Evolutionary conservation across 2,888 invertebrate species (phyloP), one percentile per base, ranked within the genome.

Genomic region (Aspidapion aeneum): DNA sequence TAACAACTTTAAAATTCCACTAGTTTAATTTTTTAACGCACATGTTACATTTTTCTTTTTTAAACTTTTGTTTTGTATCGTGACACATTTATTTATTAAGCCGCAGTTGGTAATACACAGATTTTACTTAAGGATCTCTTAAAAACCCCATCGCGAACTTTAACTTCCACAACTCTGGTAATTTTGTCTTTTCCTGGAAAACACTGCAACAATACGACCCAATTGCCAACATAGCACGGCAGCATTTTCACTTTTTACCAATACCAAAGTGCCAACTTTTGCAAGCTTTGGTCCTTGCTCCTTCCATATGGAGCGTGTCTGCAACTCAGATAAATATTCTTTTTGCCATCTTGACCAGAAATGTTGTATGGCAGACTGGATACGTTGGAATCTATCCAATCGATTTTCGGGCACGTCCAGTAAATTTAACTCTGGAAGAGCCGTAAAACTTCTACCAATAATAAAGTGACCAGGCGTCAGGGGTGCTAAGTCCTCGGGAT

Each of bases 381-480:
- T 18, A 17, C 52, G 21, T 19, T 68, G 62, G 18, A 56, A 68
- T 12, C 48, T 9, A n/a, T 56, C 60, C 12, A 66, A 48, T 21
- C 63, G 57, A 54, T 61, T 61, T 20, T 48, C 56, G 5, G 55
- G n/a, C 49, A 63, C 57, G 20, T 57, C 22, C 51, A 54, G 55
- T 12, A 64, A 17, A 5, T 59, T 57, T 1, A 19, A 22, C 35
- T 70, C 68, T n/a, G 70, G 68, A 1, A 68, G 16, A n/a, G 58
- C 59, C 18, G 61, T 57, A n/a, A 67, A 19, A 18, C 60, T 48
- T 48, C 59, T 50, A 18, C 69, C 66, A 51, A 67, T 60, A 5
- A 68, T 48, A 58, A 66, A 69, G 61, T 69, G 69, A 2, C 62
- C 68, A 2, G 69, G 71, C 5, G 70, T 71, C 5, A 71, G 57